Evolutionary conservation across 1,140 invertebrate genomes (phyloP).

Genomic region (Aricia agestis): DNA sequence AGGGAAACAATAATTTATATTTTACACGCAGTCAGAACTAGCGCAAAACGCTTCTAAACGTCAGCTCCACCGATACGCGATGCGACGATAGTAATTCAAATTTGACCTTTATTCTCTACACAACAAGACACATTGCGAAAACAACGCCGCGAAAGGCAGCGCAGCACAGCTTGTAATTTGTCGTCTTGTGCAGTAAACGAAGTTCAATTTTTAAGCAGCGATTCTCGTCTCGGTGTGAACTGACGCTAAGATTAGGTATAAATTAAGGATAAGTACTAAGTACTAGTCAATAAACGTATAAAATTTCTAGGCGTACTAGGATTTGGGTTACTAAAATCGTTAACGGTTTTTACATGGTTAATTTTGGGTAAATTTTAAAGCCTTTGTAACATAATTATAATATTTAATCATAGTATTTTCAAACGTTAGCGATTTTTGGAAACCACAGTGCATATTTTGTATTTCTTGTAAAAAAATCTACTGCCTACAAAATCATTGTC

Average conservation of each 20-base stretch:
- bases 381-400: neutral
- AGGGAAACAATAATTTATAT: neutral
- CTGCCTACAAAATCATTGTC: no score
- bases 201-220: no score
- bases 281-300: neutral
- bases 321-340: neutral
- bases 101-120: no score
- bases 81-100: no score
- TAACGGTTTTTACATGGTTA: neutral
- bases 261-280: neutral
- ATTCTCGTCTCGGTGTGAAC: no score
- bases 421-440: neutral
- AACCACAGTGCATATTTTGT: neutral
- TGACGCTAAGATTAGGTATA: neutral
- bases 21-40: neutral
- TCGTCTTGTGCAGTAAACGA: no score
- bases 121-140: no score
- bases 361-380: neutral
- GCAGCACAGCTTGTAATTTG: no score
- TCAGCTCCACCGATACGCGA: no score
- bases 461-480: no score
- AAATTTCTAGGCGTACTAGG: neutral
- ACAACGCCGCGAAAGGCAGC: no score
- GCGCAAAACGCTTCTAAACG: neutral
- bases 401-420: neutral